Evolutionary conservation across 2,113 vertebrate species (phyloP).

Genomic region (Corythoichthys intestinalis): DNA sequence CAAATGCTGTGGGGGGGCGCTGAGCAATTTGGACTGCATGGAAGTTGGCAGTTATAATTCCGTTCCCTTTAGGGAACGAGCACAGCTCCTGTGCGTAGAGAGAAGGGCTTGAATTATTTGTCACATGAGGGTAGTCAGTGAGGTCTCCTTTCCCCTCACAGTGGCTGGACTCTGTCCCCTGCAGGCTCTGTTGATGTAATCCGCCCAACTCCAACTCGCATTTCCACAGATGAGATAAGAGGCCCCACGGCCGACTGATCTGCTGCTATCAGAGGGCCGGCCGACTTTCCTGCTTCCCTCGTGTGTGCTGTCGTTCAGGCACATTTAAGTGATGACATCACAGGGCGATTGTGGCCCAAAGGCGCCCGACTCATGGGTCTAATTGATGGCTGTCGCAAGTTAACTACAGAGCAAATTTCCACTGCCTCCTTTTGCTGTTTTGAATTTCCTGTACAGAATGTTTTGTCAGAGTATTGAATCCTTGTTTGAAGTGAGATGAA

Average conservation of each 20-base stretch:
- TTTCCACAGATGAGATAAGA: constrained; percentile 71
- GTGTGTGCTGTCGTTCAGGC: constrained; percentile 53
- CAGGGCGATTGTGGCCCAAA: constrained; percentile 55
- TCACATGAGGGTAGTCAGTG: constrained; percentile 63
- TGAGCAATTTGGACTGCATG: constrained; percentile 51
- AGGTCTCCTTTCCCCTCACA: constrained; percentile 28
- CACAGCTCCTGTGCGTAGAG: constrained; percentile 43
- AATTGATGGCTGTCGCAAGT: constrained; percentile 59
- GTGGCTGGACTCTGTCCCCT: constrained; percentile 60
- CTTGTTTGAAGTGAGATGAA: neutral
- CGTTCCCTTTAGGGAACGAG: constrained; percentile 48
- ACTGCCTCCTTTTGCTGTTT: constrained; percentile 45
- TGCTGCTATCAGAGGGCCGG: constrained; percentile 57
- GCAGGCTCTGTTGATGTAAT: constrained; percentile 69
- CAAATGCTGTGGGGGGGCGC: constrained; percentile 46
- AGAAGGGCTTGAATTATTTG: constrained; percentile 59
- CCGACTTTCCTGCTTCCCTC: constrained; percentile 51
- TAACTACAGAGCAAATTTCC: constrained; percentile 61
- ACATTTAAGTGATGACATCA: constrained; percentile 61
- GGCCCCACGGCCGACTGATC: constrained; percentile 64
- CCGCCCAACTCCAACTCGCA: constrained; percentile 68
- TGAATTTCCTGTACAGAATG: constrained; percentile 1
- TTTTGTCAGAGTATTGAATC: no score
- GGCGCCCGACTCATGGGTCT: constrained; percentile 52
- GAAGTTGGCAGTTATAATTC: constrained; percentile 65